A percentile compares a stretch with the other conserved stretches of the same genome.
Evolutionary conservation across 2,797 vertebrate species (phyloP).

Genomic region (Saxicola maurus): DNA sequence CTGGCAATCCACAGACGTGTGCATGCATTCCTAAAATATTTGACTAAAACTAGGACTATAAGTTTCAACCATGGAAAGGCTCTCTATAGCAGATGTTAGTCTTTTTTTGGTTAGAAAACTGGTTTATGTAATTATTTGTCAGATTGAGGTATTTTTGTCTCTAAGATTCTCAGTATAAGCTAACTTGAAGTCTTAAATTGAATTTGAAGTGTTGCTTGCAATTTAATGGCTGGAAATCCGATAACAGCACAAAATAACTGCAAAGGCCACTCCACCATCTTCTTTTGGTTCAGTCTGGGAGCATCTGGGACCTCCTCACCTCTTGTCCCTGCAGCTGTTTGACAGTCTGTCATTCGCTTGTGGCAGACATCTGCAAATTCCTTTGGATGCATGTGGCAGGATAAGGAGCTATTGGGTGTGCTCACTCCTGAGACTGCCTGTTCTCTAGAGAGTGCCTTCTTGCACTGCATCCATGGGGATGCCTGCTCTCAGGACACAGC

Average conservation of each 20-base stretch:
- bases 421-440: neutral
- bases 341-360: neutral
- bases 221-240: neutral
- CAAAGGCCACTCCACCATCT: neutral
- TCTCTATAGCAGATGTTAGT: neutral
- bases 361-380: neutral
- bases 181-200: neutral
- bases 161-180: slow-evolving; percentile 1
- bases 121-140: neutral
- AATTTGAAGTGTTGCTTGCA: slow-evolving; percentile 5
- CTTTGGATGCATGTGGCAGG: neutral
- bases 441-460: neutral
- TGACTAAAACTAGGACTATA: neutral
- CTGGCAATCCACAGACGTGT: neutral
- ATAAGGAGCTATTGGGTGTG: neutral
- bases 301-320: neutral
- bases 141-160: neutral
- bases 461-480: neutral
- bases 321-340: neutral
- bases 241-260: neutral
- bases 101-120: neutral
- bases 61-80: neutral
- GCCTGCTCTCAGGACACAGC: neutral
- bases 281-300: neutral
- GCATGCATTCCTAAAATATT: neutral